These are phyloP conservation scores for Aethina tumida DNA, from an alignment of 1,140 invertebrate species.

Conservation along the genomic window DNA sequence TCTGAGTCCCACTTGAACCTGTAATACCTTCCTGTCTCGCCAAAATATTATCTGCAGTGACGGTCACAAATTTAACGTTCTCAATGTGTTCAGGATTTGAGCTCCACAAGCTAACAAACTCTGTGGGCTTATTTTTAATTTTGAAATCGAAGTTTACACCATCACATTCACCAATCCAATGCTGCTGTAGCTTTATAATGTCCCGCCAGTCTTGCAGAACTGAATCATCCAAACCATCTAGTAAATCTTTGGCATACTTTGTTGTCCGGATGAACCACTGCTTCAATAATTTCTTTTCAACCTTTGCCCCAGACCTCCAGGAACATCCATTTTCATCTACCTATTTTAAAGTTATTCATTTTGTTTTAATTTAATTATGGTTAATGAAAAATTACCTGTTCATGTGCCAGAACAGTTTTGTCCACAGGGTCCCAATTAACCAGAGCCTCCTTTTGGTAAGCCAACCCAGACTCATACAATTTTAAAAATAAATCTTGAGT, in stretches of 20 bases:
- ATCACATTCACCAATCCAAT: conserved; percentile 93
- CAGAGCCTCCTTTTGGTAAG: conserved; percentile 78
- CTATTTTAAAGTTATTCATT: no score
- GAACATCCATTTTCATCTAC: conserved; percentile 82
- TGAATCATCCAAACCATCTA: conserved; percentile 63
- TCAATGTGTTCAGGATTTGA: conserved; percentile 62
- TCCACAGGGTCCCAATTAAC: conserved; percentile 99
- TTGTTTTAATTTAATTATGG: no score
- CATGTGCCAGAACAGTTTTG: conserved; percentile 93
- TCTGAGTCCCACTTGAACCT: conserved; percentile 22
- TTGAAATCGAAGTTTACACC: conserved; percentile 70
- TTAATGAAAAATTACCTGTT: no score
- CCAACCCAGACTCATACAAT: conserved; percentile 73
- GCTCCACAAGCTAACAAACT: conserved; percentile 63
- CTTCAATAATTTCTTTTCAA: conserved; percentile 78
- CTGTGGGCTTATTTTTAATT: conserved; percentile 39
- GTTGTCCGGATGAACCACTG: conserved; percentile 97
- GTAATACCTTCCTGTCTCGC: conserved; percentile 32
- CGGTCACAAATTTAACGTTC: conserved; percentile 53
- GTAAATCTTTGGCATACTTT: conserved; percentile 70
- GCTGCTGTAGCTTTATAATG: conserved; percentile 79
- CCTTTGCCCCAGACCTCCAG: conserved; percentile 93
- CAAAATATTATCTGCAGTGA: conserved; percentile 43
- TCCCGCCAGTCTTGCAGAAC: conserved; percentile 69
- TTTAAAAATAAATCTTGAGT: conserved; percentile 93